phyloP scores from a whole-genome alignment of 2,797 vertebrate species.

The Melanogrammus aeglefinus region DNA sequence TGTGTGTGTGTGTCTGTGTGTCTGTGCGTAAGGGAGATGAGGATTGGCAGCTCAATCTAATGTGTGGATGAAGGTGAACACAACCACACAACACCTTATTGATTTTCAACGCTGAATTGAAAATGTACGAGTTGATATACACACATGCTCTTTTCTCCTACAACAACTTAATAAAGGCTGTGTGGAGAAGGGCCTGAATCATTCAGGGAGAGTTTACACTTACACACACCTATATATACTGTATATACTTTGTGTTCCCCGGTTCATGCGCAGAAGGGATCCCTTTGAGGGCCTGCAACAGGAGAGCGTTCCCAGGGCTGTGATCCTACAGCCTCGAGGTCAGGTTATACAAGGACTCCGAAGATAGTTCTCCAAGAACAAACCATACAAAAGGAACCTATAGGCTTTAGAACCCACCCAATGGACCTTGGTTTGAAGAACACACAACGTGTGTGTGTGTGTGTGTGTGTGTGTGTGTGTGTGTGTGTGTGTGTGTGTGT shows the following conservation, averaged over 20 bases:
- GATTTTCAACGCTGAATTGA: background rate
- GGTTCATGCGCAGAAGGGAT: background rate
- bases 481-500: background rate
- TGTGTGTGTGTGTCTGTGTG: no score
- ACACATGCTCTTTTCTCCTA: background rate
- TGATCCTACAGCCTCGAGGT: constrained; percentile 41
- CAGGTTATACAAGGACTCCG: constrained; percentile 45
- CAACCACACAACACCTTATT: background rate
- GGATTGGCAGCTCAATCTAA: background rate
- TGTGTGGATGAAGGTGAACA: background rate
- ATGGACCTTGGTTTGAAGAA: no score
- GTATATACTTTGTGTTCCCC: no score
- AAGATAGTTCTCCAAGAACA: constrained; percentile 50
- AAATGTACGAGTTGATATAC: background rate
- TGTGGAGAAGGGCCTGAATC: background rate
- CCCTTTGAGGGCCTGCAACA: background rate
- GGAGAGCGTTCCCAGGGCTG: constrained; percentile 36
- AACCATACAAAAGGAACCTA: constrained; percentile 16
- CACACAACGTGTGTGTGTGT: constrained; percentile 8
- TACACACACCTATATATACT: background rate
- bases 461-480: constrained; percentile 3
- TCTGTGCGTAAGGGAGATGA: background rate
- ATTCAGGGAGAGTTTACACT: no score
- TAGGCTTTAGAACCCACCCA: no score
- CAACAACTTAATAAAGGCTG: background rate